Conservation (phyloP, 2,888 invertebrate species). For the Xylophagus ater region DNA sequence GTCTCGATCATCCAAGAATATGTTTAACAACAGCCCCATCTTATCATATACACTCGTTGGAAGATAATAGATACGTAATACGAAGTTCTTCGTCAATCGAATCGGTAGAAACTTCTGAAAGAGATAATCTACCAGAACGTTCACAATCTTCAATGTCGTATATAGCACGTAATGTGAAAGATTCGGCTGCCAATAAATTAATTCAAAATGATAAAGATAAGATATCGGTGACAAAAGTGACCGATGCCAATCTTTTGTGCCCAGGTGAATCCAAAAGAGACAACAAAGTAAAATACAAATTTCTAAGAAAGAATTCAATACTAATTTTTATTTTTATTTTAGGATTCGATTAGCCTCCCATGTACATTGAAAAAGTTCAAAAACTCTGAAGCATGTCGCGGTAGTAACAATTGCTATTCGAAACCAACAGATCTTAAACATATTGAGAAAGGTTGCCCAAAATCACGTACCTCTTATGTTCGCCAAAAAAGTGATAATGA, state of each 20-base stretch:
- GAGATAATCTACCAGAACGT: constrained; percentile 26
- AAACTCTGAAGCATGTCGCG: constrained; percentile 31
- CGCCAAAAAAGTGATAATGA: constrained; percentile 15
- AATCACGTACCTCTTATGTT: constrained; percentile 9
- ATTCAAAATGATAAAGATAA: not conserved
- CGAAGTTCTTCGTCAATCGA: constrained; percentile 13
- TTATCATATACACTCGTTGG: constrained; percentile 8
- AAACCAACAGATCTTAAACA: constrained; percentile 12
- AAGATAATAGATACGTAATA: not conserved
- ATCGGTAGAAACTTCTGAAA: constrained; percentile 9
- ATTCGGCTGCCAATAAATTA: constrained; percentile 28
- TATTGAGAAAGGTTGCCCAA: constrained; percentile 15
- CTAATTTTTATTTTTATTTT: constrained; percentile 4
- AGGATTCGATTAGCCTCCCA: constrained; percentile 18
- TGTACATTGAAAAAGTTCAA: constrained; percentile 28
- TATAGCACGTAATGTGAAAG: constrained; percentile 27
- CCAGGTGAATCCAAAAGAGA: constrained; percentile 5
- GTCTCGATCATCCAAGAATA: constrained; percentile 25
- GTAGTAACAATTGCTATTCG: constrained; percentile 26
- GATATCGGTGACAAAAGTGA: not conserved
- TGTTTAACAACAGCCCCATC: constrained; percentile 12
- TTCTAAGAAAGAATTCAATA: not conserved
- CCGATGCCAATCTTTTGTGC: constrained; percentile 7
- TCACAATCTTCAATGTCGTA: constrained; percentile 34
- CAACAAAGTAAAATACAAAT: not conserved